A percentile compares a stretch with the other conserved stretches of the same genome.
Conservation (phyloP, 1,140 invertebrate genomes). For the Drosophila ananassae region DNA sequence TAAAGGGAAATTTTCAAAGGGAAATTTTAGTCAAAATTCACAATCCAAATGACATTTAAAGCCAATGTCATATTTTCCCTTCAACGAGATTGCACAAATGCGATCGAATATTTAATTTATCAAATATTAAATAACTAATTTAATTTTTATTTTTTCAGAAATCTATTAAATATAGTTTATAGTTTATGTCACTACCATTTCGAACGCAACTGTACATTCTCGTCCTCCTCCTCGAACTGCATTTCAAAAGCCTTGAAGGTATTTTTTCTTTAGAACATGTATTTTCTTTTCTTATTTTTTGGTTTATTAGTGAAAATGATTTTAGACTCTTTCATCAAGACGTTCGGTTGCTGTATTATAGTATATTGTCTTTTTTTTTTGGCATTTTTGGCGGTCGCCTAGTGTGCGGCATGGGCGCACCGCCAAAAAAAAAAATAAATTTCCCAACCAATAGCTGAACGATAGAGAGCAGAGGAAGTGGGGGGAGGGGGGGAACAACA, state of each 20-base stretch:
- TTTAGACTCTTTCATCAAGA: slow-evolving; percentile 17
- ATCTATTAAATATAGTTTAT: neutral
- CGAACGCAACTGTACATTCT: slow-evolving; percentile 19
- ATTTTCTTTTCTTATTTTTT: slow-evolving; percentile 12
- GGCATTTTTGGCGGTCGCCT: slow-evolving; percentile 12
- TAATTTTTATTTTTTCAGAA: neutral
- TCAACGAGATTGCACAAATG: neutral
- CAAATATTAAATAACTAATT: neutral
- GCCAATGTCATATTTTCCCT: neutral
- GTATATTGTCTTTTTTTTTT: neutral
- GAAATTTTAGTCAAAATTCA: slow-evolving; percentile 21
- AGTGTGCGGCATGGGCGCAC: slow-evolving; percentile 7
- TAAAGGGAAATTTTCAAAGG: slow-evolving; percentile 14
- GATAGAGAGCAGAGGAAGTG: neutral
- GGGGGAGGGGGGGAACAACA: neutral
- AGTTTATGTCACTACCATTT: neutral
- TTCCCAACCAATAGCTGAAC: slow-evolving; percentile 21
- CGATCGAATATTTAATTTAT: neutral
- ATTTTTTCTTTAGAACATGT: slow-evolving; percentile 4
- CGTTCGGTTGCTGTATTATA: neutral
- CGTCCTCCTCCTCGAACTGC: slow-evolving; percentile 18
- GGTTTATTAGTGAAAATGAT: slow-evolving; percentile 8
- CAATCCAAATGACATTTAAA: neutral
- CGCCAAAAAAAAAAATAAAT: slow-evolving; percentile 31
- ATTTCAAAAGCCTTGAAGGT: slow-evolving; percentile 47